Evolutionary conservation across 2,797 vertebrate species (phyloP), one percentile per base, ranked within the genome.

Genomic region (Diglossa cyanea): DNA sequence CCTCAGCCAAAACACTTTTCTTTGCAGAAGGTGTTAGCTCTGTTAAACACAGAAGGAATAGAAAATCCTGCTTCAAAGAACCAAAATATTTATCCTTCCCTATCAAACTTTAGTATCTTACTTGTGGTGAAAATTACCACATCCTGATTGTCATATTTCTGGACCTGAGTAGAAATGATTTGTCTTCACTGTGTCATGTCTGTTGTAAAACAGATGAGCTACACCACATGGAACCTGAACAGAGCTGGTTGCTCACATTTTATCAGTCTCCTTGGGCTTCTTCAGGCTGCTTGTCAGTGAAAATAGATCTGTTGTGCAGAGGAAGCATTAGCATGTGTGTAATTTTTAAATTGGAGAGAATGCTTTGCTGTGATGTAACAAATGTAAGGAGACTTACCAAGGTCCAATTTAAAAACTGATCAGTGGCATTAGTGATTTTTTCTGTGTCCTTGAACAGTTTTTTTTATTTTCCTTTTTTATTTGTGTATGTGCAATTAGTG

Each of bases 181-280:
- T 45, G 39, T 0, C 0, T 60, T 81, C 0, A 2, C 26, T 70
- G 24, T 40, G 11, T 54, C n/a, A 16, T 77, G 8, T 25, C n/a
- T 74, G 14, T 30, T 82, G 11, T 77, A 15, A 61, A 76, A 44
- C 45, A 82, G 24, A 45, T 60, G 13, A 78, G 39, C 55, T 55
- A 0, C 19, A 45, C 4, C 19, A 18, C 15, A 0, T 39, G 48
- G 31, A 47, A 25, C 51, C 78, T 51, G 15, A 42, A 31, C 35
- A 45, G 33, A 83, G 44, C 17, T 72, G 53, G 17, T 42, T 53
- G 61, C 25, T 93, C 39, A 16, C 5, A 4, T 84, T 83, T 65
- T 79, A 17, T 63, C 16, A 2, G 12, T 68, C 25, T 88, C 54
- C 54, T 51, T 31, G 30, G 28, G 15, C 16, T 51, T 11, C 48